Conservation (phyloP, 2,113 vertebrate genomes). For the Dipodomys ordii region DNA sequence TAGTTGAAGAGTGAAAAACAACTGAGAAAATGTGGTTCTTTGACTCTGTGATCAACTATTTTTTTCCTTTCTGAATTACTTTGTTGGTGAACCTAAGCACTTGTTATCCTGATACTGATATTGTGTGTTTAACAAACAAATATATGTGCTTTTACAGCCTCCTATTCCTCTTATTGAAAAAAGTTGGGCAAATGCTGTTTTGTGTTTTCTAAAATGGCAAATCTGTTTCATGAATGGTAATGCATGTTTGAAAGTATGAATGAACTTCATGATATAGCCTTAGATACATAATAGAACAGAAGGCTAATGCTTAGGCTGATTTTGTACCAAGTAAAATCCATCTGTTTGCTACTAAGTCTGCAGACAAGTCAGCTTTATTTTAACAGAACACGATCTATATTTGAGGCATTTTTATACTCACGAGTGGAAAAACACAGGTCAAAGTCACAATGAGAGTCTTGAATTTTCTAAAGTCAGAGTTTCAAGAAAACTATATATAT, state of each 20-base stretch:
- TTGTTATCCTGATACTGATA: background rate
- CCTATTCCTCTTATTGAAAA: constrained; percentile 18
- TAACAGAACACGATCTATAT: constrained; percentile 1
- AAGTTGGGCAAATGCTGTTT: constrained; percentile 19
- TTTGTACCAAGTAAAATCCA: constrained; percentile 51
- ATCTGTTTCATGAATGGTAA: constrained; percentile 62
- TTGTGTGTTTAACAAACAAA: constrained; percentile 14
- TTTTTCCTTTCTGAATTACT: background rate
- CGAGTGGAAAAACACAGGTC: background rate
- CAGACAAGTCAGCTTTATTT: constrained; percentile 52
- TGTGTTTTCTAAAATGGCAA: background rate
- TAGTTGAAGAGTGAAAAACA: background rate
- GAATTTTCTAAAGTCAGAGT: background rate
- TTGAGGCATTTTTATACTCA: constrained; percentile 3
- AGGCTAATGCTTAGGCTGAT: constrained; percentile 55
- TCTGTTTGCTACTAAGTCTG: constrained; percentile 50
- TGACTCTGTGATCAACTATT: background rate
- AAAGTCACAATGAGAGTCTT: background rate
- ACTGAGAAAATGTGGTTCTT: background rate
- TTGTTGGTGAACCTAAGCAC: background rate
- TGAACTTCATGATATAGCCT: constrained; percentile 15
- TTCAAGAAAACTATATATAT: background rate
- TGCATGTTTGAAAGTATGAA: constrained; percentile 54
- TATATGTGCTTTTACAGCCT: background rate
- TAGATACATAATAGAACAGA: constrained; percentile 60